Evolutionary conservation across 2,797 vertebrate genomes (phyloP), one percentile per base, ranked within the genome.

Genomic region (Smutsia temminckii): DNA sequence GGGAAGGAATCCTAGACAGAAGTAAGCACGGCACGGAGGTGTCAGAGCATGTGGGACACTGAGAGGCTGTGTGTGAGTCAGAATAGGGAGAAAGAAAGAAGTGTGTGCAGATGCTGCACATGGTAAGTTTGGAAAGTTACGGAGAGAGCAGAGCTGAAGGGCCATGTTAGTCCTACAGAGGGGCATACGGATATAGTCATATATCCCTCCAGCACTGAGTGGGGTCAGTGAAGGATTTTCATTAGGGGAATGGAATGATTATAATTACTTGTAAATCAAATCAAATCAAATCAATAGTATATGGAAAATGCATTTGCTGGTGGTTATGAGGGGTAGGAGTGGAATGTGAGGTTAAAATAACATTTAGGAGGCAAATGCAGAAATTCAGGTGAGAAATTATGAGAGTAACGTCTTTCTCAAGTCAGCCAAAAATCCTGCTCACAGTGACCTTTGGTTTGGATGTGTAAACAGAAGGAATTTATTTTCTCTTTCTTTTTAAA

Each of bases 401-500:
- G 68, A 75, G 46, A 27, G 34, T 63, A 92, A 85, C 4, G 16
- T 77, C 75, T 93, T 89, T 80, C 75, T 95, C 90, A 40, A 75
- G 37, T 92, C 85, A 79, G 91, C 87, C 96, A 94, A 90, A 74
- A 95, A 40, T 66, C 59, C 85, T 57, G 74, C 51, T 89, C 95
- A 80, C 81, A 68, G 7, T n/a, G 81, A 93, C 89, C 85, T 96
- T 96, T 92, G 83, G 87, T 93, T 94, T 91, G 46, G 40, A 96
- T 51, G 78, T 95, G 59, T 59, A 96, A 96, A 94, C 83, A 77
- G 94, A 61, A 96, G 85, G 88, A 77, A 92, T 89, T 96, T 93
- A 93, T 95, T 96, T 92, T 94, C 84, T 89, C 96, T 97, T 91
- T 95, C 96, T 92, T 94, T 90, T 96, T 94, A 89, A 97, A 96